Base-by-base conservation (phyloP, 1,140 invertebrate species). In the Papilio helenus region DNA sequence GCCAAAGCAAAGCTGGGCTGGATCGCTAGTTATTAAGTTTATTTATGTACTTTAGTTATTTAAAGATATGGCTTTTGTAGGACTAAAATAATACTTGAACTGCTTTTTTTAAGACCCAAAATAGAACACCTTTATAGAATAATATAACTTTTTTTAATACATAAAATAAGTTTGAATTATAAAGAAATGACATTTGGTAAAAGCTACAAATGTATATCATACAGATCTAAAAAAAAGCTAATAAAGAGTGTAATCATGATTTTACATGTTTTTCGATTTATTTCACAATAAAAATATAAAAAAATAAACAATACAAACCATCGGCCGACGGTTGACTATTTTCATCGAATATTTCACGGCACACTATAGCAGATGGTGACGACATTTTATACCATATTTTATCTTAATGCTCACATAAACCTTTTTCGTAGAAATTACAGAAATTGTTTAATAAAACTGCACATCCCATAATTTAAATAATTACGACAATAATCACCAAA, bases 301-400 rank as follows among this genome's bases (percentile, higher is more conserved):
- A 81, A 81, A 81, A 85, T 82, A 86, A 85, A 86, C 83, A 88
- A 85, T 89, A 88, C 86, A 91, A 94, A 97, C 97, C 97, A 95
- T 97, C 97, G 80, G 96, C 95, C 20, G 97, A 97, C 76, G 97
- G 97, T 88, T 97, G 96, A 86, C 97, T 97, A 79, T 96, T 96
- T 94, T 97, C 97, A 92, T 97, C 97, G 92, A 97, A 98, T 76
- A 97, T 95, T 94, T 97, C 97, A 92, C 97, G 96, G 93, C 97
- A 97, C 80, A 97, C 96, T 83, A 97, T 95, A 29, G 96, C 96
- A 81, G 96, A 95, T 58, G 95, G 92, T 71, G 93, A 93, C 88
- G 86, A 90, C 93, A 94, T 94, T 49, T 91, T 81, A 68, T 51
- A 84, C 76, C 79, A 85, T 87, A 87, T 88, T 83, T 77, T 87